phyloP scores from a whole-genome alignment of 2,797 vertebrate genomes.

The Notoglanidium macrostoma region DNA sequence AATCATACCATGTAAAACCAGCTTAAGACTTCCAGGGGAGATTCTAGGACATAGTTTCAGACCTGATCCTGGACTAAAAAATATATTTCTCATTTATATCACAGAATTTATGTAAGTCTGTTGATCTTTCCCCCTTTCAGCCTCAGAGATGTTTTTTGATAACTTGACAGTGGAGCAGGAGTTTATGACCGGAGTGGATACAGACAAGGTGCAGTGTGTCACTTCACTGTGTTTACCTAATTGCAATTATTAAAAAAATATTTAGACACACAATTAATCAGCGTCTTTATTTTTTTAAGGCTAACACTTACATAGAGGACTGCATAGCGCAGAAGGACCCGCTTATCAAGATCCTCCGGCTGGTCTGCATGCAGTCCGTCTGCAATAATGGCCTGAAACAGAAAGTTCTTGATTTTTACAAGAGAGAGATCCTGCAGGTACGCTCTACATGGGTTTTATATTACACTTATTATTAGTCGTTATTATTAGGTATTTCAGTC shows the following conservation, averaged over 20 bases:
- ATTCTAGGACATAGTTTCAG: neutral
- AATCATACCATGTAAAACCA: neutral
- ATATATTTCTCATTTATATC: neutral
- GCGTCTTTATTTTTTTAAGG: constrained; percentile 67
- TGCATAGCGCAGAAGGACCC: constrained; percentile 92
- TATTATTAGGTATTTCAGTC: no score
- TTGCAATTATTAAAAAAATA: neutral
- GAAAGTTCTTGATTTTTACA: constrained; percentile 94
- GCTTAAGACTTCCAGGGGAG: neutral
- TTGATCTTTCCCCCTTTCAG: constrained; percentile 69
- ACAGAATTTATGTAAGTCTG: neutral
- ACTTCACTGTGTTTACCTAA: neutral
- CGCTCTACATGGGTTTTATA: constrained; percentile 18
- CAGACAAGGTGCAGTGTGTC: constrained; percentile 85
- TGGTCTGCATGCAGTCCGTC: constrained; percentile 93
- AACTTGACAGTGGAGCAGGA: constrained; percentile 98
- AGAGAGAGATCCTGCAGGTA: constrained; percentile 95
- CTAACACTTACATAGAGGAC: constrained; percentile 94
- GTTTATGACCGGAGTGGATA: constrained; percentile 98
- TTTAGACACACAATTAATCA: neutral
- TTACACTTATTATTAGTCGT: neutral
- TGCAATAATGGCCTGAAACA: constrained; percentile 97
- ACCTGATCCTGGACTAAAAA: neutral
- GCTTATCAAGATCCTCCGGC: constrained; percentile 89
- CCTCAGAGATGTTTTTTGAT: constrained; percentile 97